These are phyloP conservation scores for Ferdinandea cuprea DNA, from an alignment of 2,888 invertebrate genomes.

Conservation along the genomic window DNA sequence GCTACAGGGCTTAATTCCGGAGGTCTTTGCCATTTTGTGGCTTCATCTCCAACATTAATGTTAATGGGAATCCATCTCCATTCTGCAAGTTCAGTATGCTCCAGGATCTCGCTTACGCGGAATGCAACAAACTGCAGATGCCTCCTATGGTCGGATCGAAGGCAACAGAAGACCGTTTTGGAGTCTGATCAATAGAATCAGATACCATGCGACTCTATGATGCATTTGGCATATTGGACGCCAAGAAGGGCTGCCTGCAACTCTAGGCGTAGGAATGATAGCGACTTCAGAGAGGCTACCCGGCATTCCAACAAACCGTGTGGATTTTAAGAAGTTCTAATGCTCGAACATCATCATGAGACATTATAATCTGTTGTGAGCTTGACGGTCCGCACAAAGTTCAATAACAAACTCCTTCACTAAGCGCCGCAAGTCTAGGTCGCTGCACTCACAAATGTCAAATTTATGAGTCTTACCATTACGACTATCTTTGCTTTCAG, in stretches of 20 bases:
- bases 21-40: constrained; percentile 52
- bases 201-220: constrained; percentile 31
- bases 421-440: too few relatives aligned
- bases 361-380: too few relatives aligned
- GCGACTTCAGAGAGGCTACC: constrained; percentile 35
- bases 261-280: constrained; percentile 73
- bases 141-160: constrained; percentile 72
- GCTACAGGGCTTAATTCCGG: constrained; percentile 34
- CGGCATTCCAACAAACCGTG: too few relatives aligned
- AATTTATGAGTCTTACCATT: too few relatives aligned
- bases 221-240: constrained; percentile 46
- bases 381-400: too few relatives aligned
- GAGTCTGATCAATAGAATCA: constrained; percentile 75
- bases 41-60: constrained; percentile 59
- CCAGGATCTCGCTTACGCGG: constrained; percentile 66
- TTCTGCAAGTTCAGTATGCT: constrained; percentile 45
- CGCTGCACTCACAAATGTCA: too few relatives aligned
- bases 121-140: constrained; percentile 68
- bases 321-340: too few relatives aligned
- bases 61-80: constrained; percentile 66
- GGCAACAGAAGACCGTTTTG: constrained; percentile 72
- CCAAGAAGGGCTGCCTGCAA: constrained; percentile 75
- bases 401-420: too few relatives aligned
- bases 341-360: too few relatives aligned
- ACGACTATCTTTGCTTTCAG: too few relatives aligned